phyloP scores from a whole-genome alignment of 2,797 vertebrate species.

The Enteromius anoplus region DNA sequence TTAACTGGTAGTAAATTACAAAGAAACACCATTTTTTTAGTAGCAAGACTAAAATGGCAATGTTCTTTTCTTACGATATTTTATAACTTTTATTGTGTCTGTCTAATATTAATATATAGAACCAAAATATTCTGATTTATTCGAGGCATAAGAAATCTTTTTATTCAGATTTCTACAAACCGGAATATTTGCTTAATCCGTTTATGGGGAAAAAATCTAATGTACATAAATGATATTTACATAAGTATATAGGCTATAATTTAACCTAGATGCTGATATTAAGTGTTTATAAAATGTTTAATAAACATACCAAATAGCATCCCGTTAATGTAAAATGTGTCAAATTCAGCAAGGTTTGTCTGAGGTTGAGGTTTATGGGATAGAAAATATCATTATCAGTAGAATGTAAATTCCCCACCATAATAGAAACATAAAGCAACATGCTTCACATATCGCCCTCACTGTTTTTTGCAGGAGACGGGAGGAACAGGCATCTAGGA shows the following conservation, averaged over 20 bases:
- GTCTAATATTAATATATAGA: not conserved
- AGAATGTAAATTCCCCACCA: not conserved
- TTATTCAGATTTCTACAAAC: not conserved
- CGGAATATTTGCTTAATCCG: not conserved
- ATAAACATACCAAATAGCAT: not conserved
- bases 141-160: not conserved
- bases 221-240: not conserved
- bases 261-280: not conserved
- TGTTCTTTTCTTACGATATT: not conserved
- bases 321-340: not conserved
- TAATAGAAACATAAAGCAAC: not conserved
- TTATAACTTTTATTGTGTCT: not conserved
- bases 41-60: not conserved
- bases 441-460: not conserved
- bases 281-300: not conserved
- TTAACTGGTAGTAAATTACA: not conserved
- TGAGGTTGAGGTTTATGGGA: not conserved
- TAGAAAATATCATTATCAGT: not conserved
- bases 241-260: too few species aligned
- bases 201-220: not conserved
- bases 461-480: constrained; percentile 34
- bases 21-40: not conserved
- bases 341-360: not conserved
- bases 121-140: not conserved
- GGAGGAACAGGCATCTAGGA: constrained; percentile 62